Base-by-base conservation (phyloP, 2,113 vertebrate genomes). In the Oncorhynchus gorbuscha region DNA sequence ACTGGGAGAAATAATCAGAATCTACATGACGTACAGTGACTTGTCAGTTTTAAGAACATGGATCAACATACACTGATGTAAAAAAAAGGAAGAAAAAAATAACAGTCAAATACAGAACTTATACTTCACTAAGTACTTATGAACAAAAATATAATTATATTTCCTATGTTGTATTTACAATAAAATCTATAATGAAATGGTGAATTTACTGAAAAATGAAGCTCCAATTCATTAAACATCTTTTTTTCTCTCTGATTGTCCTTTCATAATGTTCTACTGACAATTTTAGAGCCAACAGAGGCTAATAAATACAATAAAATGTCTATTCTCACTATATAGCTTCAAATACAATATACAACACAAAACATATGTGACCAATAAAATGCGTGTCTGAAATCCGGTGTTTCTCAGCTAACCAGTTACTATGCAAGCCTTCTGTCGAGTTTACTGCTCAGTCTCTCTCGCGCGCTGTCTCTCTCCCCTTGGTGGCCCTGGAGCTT, bases 111-210 rank as follows among this genome's bases (percentile, higher is more conserved):
- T 95, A 95, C 95, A 97, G 97, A 98, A 98, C 93, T 97, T 97
- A 97, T 94, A 95, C 93, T 94, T 96, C 93, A 95, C 94, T 94
- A 96, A 93, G 90, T 93, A 96, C 92, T 90, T 92, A 94, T 94
- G 95, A 95, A 95, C 95, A 96, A 97, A 98, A 98, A 97, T 96
- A 98, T 93, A 96, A 94, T 93, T 96, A 94, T 96, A 96, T 96
- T 94, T 95, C 93, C 95, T 96, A 96, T 96, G 95, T 97, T 95
- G 95, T 96, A 99, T 98, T 96, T 98, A 99, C 96, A 96, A 95
- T 96, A 94, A 91, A 95, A 94, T 93, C 94, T 94, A 95, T 92
- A 94, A 96, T 94, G 94, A 97, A 94, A 96, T 95, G 95, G 94
- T 93, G 93, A 93, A 93, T 93, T 93, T 88, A 90, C 90, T 90